Conservation (phyloP, 2,113 vertebrate species). For the Melospiza georgiana region DNA sequence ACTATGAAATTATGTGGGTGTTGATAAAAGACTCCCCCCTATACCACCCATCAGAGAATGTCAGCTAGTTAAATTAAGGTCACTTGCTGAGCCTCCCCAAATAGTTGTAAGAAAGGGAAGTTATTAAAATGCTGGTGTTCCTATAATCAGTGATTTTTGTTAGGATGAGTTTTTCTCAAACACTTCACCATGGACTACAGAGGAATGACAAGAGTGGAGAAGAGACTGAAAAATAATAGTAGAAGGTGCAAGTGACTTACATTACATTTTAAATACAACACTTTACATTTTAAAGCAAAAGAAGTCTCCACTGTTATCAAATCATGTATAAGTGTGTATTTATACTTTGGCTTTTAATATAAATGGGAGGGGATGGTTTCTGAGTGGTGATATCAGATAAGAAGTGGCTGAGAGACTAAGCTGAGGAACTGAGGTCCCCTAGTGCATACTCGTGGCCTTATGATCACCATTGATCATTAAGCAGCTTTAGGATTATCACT, state of each 20-base stretch:
- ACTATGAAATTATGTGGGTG: neutral
- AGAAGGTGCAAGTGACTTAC: neutral
- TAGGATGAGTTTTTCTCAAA: neutral
- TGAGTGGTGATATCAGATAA: neutral
- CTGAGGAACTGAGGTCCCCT: neutral
- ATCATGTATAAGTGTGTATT: neutral
- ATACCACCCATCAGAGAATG: neutral
- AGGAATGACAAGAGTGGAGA: neutral
- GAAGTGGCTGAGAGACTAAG: neutral
- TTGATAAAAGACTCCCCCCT: neutral
- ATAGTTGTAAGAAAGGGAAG: neutral
- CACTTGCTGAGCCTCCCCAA: neutral
- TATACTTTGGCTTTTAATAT: neutral
- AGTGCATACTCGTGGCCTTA: rapidly evolving
- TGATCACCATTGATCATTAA: neutral
- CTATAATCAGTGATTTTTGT: neutral
- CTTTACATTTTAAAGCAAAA: neutral
- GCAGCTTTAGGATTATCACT: neutral
- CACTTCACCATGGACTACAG: neutral
- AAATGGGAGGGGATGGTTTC: neutral
- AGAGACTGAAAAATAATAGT: neutral
- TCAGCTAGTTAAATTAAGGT: neutral
- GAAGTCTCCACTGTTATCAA: neutral
- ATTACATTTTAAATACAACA: neutral
- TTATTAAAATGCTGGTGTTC: neutral